These are phyloP conservation scores for Crypturellus undulatus DNA, from an alignment of 2,113 vertebrate species.

Conservation along the genomic window DNA sequence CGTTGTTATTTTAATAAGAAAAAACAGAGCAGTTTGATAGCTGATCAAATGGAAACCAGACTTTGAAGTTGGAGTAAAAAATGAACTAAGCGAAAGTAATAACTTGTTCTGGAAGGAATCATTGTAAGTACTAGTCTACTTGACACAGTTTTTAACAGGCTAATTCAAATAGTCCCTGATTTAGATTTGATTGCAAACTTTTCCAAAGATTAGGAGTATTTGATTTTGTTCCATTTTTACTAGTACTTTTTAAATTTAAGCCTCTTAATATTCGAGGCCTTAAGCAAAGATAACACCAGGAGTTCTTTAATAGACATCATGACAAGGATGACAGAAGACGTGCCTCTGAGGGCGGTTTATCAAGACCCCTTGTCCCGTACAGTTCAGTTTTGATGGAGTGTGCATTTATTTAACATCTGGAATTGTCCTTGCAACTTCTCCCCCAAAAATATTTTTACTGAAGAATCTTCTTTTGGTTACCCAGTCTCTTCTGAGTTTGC, in stretches of 20 bases:
- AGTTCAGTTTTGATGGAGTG: neutral
- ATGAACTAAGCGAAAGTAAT: neutral
- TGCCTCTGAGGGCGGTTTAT: neutral
- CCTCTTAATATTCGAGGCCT: neutral
- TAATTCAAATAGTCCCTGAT: neutral
- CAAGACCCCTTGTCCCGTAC: neutral
- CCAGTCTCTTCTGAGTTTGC: neutral
- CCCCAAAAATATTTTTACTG: neutral
- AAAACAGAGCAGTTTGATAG: neutral
- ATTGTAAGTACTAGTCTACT: neutral
- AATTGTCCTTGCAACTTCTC: slow-evolving; percentile 13
- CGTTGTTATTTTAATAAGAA: neutral
- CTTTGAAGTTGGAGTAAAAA: neutral
- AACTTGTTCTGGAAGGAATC: neutral
- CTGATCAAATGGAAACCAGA: neutral
- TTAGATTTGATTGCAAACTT: neutral
- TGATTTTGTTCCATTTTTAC: neutral
- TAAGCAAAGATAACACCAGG: neutral
- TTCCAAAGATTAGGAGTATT: neutral
- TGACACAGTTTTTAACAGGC: neutral
- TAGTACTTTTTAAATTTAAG: neutral
- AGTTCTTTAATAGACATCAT: slow-evolving; percentile 38
- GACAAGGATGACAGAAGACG: slow-evolving; percentile 23
- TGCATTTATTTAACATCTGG: slow-evolving; percentile 2
- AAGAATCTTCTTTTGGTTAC: neutral